Conservation (phyloP, 1,140 invertebrate genomes). For the Leptestheria dahalacensis region DNA sequence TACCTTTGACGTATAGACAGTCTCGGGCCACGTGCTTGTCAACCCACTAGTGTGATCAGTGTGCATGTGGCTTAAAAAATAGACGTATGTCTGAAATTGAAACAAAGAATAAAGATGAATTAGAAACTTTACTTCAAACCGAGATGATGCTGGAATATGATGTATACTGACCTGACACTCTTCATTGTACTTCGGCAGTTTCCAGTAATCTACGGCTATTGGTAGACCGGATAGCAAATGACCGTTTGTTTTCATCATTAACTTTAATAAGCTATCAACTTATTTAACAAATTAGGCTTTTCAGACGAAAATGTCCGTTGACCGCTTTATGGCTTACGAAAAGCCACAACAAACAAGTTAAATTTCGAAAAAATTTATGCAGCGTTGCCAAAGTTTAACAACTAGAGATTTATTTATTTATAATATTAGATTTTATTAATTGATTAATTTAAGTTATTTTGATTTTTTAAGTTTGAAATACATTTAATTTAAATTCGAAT, state of each 20-base stretch:
- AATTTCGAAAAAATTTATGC: neutral
- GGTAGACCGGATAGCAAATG: slow-evolving; percentile 1
- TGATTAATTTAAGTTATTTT: too few species aligned
- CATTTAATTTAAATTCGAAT: too few species aligned
- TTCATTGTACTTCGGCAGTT: neutral
- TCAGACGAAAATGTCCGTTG: neutral
- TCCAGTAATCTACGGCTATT: slow-evolving; percentile 6
- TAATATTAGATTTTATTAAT: too few species aligned
- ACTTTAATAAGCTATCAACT: neutral
- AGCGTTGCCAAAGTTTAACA: neutral
- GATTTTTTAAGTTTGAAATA: too few species aligned
- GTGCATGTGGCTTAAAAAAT: slow-evolving; percentile 8
- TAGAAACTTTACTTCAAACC: neutral
- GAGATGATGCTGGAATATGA: neutral
- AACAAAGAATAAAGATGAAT: neutral
- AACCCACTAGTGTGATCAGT: slow-evolving; percentile 1
- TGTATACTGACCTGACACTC: neutral
- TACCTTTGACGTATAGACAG: slow-evolving; percentile 1
- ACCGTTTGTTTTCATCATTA: neutral
- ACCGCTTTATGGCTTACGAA: too few species aligned
- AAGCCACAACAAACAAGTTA: too few species aligned
- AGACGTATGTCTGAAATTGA: neutral
- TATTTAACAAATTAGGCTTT: too few species aligned
- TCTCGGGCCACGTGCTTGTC: slow-evolving; percentile 4
- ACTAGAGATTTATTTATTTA: too few species aligned